Evolutionary conservation across 2,888 invertebrate genomes (phyloP), one percentile per base, ranked within the genome.

Genomic region (Smittia aterrima): DNA sequence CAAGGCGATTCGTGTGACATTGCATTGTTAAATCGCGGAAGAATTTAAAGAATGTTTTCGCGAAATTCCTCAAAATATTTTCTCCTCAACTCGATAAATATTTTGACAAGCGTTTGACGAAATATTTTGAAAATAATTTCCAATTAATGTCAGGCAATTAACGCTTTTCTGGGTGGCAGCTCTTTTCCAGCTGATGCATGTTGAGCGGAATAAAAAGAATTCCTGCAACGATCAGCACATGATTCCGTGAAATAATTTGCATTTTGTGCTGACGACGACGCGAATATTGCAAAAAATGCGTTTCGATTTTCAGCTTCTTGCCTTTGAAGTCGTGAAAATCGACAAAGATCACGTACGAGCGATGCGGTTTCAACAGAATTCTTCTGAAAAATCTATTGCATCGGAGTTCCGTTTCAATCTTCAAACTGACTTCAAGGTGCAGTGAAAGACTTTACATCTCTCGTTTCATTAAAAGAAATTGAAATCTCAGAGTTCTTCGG

Each of bases 121-220:
- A 62, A 62, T 72, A 72, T 72, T 72, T 72, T 72, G 72, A 40
- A 72, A 62, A 62, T 18, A 53, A 54, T 71, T 71, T 20, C 22
- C 38, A 72, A 72, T 62, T 72, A 72, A 72, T 72, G 72, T 62
- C 58, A 72, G 9, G 32, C 62, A 62, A 62, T 24, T 70, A 53
- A 72, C 22, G 64, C 47, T 58, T 58, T 58, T 58, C 58, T 58
- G 58, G 58, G 58, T 58, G 58, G 58, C 27, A 27, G 9, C 41
- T 47, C 22, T 20, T 9, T 40, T 72, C 32, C 72, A 72, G 72
- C 72, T 72, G 72, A 72, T 58, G 54, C 22, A 24, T 40, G 58
- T 41, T 68, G 24, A 25, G 11, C 47, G 32, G 32, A 3, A 32
- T 9, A 68, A 68, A 68, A 68, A 47, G 20, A 53, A 53, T 54